These are phyloP conservation scores for Larimichthys polyactis DNA, from an alignment of 2,113 vertebrate genomes.

Conservation along the genomic window DNA sequence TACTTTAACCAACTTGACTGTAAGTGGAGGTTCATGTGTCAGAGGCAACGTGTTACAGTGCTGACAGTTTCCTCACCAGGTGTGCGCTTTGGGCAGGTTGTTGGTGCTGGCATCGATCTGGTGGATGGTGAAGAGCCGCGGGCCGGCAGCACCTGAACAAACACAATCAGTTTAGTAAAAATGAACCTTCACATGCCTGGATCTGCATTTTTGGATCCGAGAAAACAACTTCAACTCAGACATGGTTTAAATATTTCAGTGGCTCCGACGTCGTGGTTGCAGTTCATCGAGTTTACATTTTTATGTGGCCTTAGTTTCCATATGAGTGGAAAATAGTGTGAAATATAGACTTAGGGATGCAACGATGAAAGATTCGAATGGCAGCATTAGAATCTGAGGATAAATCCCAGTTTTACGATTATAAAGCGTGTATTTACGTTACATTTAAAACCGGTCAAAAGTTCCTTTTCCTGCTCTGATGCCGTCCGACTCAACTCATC, in stretches of 20 bases:
- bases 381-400: no score
- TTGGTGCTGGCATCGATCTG: conserved; percentile 98
- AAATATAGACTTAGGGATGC: no score
- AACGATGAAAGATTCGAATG: no score
- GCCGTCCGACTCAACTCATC: no score
- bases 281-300: no score
- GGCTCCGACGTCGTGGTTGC: neutral
- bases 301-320: neutral
- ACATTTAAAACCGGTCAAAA: no score
- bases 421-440: no score
- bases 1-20: neutral
- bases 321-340: neutral
- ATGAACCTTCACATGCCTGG: neutral
- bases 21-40: neutral
- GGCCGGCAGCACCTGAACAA: conserved; percentile 92
- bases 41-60: neutral
- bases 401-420: no score
- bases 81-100: conserved; percentile 97
- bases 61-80: conserved; percentile 87
- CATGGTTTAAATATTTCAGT: neutral
- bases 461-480: no score
- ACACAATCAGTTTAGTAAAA: neutral
- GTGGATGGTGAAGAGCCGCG: conserved; percentile 97
- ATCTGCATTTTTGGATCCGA: neutral
- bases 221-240: neutral